Conservation (phyloP, 2,888 invertebrate species). For the Xestia ashworthii region DNA sequence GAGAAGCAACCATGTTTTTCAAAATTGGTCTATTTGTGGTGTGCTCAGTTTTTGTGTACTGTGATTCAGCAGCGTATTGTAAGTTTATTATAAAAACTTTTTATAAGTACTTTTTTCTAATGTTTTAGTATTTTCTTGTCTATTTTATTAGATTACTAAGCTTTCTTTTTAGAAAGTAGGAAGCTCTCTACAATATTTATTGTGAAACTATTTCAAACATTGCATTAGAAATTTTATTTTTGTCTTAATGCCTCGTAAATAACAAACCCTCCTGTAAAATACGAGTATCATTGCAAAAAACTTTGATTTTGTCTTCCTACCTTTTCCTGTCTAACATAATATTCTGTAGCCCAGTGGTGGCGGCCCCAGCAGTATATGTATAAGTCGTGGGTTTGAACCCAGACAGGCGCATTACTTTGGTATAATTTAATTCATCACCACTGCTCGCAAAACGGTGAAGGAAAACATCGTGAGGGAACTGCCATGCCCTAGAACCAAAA, state of each 20-base stretch:
- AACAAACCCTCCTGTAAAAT: neutral
- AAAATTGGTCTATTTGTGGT: constrained; percentile 36
- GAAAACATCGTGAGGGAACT: too few species aligned
- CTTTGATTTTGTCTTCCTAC: neutral
- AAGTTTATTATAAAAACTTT: constrained; percentile 21
- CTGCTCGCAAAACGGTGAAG: too few species aligned
- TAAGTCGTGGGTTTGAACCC: too few species aligned
- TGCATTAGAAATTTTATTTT: neutral
- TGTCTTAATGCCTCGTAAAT: neutral
- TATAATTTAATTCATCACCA: too few species aligned
- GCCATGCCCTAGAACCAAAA: too few species aligned
- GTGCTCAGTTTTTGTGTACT: constrained; percentile 38
- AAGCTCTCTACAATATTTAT: neutral
- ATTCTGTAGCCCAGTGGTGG: too few species aligned
- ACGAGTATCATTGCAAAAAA: neutral
- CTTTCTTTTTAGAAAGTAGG: neutral
- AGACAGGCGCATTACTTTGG: too few species aligned
- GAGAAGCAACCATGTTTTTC: constrained; percentile 41
- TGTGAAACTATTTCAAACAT: neutral
- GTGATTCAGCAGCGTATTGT: constrained; percentile 49
- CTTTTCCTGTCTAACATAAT: neutral
- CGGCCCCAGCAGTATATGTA: too few species aligned
- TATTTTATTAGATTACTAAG: neutral
- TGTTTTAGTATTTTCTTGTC: neutral
- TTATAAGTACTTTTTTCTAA: neutral